Percentiles rank a stretch among this genome's conserved stretches.
Conservation (phyloP, 2,888 invertebrate genomes). For the Phania funesta region DNA sequence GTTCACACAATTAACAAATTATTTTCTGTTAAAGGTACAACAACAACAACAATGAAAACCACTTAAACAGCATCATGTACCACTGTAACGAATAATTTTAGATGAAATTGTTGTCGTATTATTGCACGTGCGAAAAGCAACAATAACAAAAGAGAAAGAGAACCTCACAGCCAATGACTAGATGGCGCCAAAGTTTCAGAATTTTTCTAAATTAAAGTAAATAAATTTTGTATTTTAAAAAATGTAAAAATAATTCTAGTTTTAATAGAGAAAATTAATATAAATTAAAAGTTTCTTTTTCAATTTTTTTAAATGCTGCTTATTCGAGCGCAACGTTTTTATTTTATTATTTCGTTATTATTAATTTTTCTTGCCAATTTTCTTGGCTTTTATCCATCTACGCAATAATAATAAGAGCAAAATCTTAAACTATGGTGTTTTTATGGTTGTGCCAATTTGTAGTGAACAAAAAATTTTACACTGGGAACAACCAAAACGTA, state of each 20-base stretch:
- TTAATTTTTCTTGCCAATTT: conserved; percentile 11
- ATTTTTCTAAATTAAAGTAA: neutral
- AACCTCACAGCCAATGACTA: conserved; percentile 60
- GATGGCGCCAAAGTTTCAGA: conserved; percentile 65
- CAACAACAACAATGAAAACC: neutral
- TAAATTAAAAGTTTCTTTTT: neutral
- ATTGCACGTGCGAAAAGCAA: conserved; percentile 67
- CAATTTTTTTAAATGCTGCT: conserved; percentile 4
- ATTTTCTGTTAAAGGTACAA: conserved; percentile 23
- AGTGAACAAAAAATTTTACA: neutral
- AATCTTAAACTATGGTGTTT: conserved; percentile 30
- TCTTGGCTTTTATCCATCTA: conserved; percentile 68
- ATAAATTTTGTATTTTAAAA: neutral
- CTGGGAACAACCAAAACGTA: neutral
- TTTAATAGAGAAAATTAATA: neutral
- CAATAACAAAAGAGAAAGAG: neutral
- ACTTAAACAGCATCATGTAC: neutral
- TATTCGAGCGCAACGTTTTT: conserved; percentile 30
- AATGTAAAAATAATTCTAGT: neutral
- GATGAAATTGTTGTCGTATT: conserved; percentile 46
- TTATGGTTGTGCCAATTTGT: conserved; percentile 4
- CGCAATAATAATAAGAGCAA: conserved; percentile 64
- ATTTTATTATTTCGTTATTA: conserved; percentile 14
- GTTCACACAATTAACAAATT: conserved; percentile 22
- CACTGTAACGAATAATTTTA: conserved; percentile 4